Conservation (phyloP, 2,113 vertebrate genomes). For the Gobio gobio region DNA sequence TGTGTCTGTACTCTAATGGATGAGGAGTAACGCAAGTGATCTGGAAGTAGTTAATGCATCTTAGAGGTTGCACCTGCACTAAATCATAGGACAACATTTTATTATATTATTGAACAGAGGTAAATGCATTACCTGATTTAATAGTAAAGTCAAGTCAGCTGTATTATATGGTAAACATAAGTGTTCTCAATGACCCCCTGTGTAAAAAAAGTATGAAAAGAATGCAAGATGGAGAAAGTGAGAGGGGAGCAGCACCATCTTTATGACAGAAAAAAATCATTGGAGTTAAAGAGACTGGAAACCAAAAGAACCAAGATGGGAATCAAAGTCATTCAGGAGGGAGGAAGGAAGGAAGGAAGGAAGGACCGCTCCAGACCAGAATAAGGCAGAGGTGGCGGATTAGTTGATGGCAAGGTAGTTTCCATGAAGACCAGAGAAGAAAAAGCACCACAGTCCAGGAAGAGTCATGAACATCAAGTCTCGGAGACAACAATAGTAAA, state of each 20-base stretch:
- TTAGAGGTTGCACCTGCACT: slow-evolving; percentile 10
- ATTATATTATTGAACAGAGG: slow-evolving; percentile 11
- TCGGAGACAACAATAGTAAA: slow-evolving; percentile 66
- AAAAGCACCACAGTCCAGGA: slow-evolving; percentile 87
- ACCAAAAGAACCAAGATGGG: slow-evolving; percentile 42
- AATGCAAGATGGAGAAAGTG: background rate
- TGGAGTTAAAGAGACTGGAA: slow-evolving; percentile 15
- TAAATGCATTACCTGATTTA: slow-evolving; percentile 30
- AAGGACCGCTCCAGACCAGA: slow-evolving; percentile 49
- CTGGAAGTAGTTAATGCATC: slow-evolving; percentile 52
- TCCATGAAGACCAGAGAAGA: slow-evolving; percentile 77
- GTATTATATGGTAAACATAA: background rate
- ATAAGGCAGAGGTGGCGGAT: slow-evolving; percentile 76
- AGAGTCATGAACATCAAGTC: slow-evolving; percentile 66
- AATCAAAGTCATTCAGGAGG: slow-evolving; percentile 23
- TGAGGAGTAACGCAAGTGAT: slow-evolving; percentile 3
- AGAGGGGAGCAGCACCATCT: slow-evolving; percentile 55
- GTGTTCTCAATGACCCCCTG: background rate
- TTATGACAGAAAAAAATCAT: slow-evolving; percentile 28
- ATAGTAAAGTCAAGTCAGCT: slow-evolving; percentile 22
- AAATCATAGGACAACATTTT: background rate
- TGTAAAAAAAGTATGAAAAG: background rate
- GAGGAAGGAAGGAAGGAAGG: background rate
- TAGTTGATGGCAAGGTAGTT: slow-evolving; percentile 68
- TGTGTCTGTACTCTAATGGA: background rate